Conservation (phyloP, 2,113 vertebrate species). For the Bucco capensis region DNA sequence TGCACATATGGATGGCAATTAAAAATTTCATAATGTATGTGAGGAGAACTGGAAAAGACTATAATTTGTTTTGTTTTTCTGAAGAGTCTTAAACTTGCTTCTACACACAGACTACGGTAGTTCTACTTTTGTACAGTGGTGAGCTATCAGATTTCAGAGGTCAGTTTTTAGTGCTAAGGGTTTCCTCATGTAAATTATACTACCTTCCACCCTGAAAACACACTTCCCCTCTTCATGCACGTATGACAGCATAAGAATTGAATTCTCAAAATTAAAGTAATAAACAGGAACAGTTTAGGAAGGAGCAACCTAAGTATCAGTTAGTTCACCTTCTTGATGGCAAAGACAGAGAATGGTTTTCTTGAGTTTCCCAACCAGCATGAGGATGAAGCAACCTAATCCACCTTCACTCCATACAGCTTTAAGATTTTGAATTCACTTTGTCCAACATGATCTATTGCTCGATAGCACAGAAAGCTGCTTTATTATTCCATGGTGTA, state of each 20-base stretch:
- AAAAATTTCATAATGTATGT: not conserved
- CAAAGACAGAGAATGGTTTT: not conserved
- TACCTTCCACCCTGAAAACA: not conserved
- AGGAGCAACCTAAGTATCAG: not conserved
- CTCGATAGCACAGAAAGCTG: not conserved
- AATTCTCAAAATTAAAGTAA: not conserved
- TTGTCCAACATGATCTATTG: not conserved
- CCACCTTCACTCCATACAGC: not conserved
- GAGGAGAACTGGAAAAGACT: not conserved
- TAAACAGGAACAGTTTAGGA: not conserved
- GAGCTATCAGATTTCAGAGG: not conserved
- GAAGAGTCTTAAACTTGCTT: not conserved
- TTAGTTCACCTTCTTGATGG: not conserved
- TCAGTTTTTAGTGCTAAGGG: not conserved
- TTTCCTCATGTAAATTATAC: not conserved
- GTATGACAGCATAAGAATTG: not conserved
- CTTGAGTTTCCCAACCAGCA: not conserved
- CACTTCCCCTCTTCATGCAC: not conserved
- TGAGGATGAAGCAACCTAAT: not conserved
- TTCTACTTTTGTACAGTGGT: rapidly evolving
- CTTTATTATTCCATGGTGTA: not conserved
- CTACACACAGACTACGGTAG: not conserved
- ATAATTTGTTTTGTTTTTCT: not conserved
- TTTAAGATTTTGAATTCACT: not conserved
- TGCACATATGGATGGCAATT: not conserved